Evolutionary conservation across 2,888 invertebrate genomes (phyloP), one percentile per base, ranked within the genome.

Genomic region (Troilus luridus): DNA sequence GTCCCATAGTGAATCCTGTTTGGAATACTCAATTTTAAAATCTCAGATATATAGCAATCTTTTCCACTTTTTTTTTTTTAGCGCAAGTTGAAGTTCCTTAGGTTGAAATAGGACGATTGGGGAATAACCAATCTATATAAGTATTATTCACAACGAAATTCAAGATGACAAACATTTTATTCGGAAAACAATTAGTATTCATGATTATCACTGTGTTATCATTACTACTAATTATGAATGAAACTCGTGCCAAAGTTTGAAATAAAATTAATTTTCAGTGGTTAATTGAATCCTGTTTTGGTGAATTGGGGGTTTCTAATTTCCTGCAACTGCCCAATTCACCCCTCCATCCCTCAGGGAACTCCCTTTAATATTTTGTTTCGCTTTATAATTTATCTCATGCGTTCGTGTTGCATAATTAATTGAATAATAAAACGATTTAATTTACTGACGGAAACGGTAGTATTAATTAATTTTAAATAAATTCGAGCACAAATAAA

Each of bases 281-380:
- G 72, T 77, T 77, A 77, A 77, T 77, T 27, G 72, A 77, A 77
- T 77, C 41, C 72, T 77, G 72, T 77, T 27, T 77, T 67, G 27
- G 41, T 77, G 72, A 41, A 41, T 77, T 77, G 72, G 41, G 17
- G 41, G 72, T 19, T 41, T 41, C 41, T 17, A 77, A 77, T 77
- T 77, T 77, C 72, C 72, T 77, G 72, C 1, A 77, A 77, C 27
- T 41, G 41, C 14, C 72, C 72, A 41, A 77, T 77, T 77, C 72
- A 41, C 17, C 41, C 41, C 19, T 41, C 41, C 41, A 41, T 41
- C 41, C 7, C 17, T 19, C 27, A 12, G 72, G 27, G 14, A 67
- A 24, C 67, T 67, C 2, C 2, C 67, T 67, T 67, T 24, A 14
- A 67, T 67, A 67, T 24, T 24, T 24, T 41, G 5, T 41, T 24